These are phyloP conservation scores for Pseudomugil gertrudae DNA, from an alignment of 2,797 vertebrate species.

Conservation along the genomic window DNA sequence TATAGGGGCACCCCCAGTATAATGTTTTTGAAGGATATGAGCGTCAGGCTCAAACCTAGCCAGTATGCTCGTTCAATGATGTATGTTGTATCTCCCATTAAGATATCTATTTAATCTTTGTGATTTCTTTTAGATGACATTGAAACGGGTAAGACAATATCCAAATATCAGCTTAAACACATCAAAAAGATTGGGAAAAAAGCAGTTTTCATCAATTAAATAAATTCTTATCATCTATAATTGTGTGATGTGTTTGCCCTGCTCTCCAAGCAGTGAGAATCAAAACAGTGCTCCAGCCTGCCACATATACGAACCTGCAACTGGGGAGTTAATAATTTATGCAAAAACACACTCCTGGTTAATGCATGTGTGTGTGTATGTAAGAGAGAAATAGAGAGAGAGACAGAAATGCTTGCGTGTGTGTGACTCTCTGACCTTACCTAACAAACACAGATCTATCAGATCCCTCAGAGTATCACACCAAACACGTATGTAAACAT, in stretches of 20 bases:
- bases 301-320: slow-evolving; percentile 54
- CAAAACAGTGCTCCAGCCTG: slow-evolving; percentile 39
- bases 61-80: background rate
- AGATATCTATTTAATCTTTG: background rate
- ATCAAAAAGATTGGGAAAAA: slow-evolving; percentile 45
- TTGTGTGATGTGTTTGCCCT: slow-evolving; percentile 64
- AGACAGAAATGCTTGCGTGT: slow-evolving; percentile 31
- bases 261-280: slow-evolving; percentile 68
- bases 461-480: slow-evolving; percentile 59
- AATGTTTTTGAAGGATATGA: slow-evolving; percentile 8
- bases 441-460: slow-evolving; percentile 70
- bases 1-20: slow-evolving; percentile 17
- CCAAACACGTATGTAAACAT: background rate
- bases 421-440: slow-evolving; percentile 59
- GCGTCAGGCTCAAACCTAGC: background rate
- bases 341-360: slow-evolving; percentile 64
- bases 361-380: slow-evolving; percentile 23
- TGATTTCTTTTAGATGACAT: slow-evolving; percentile 2
- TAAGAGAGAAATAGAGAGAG: slow-evolving; percentile 19
- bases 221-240: slow-evolving; percentile 60
- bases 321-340: slow-evolving; percentile 75
- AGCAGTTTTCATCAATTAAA: slow-evolving; percentile 50
- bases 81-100: background rate
- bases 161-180: slow-evolving; percentile 42
- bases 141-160: slow-evolving; percentile 41